Conservation (phyloP, 2,888 invertebrate species). For the Aproaerema taeniolella region DNA sequence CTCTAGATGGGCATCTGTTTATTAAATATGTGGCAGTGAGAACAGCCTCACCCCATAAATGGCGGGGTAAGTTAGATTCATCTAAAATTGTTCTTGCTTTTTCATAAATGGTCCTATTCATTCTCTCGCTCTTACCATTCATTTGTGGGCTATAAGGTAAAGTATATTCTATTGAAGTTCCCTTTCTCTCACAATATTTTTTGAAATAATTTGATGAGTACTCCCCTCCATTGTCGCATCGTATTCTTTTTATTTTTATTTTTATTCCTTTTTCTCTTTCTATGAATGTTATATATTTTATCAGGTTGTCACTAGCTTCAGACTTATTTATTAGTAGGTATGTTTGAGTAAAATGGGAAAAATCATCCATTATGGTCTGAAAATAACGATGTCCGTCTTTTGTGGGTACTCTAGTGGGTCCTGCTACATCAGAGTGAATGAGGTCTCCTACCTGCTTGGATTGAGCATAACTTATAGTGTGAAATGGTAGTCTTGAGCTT, state of each 20-base stretch:
- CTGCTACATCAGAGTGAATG: too few relatives aligned
- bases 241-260: background rate
- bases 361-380: too few relatives aligned
- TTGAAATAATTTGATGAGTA: too few relatives aligned
- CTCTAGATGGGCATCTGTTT: conserved; percentile 16
- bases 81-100: conserved; percentile 14
- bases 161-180: conserved; percentile 15
- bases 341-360: too few relatives aligned
- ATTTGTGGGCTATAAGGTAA: too few relatives aligned
- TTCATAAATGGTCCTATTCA: conserved; percentile 12
- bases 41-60: conserved; percentile 22
- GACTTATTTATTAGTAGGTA: too few relatives aligned
- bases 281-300: background rate
- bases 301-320: too few relatives aligned
- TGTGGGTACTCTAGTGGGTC: conserved; percentile 16
- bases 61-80: too few relatives aligned
- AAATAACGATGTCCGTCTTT: conserved; percentile 16
- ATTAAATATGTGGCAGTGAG: conserved; percentile 14
- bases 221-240: conserved; percentile 3
- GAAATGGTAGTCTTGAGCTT: too few relatives aligned
- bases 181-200: conserved; percentile 10
- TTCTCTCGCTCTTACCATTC: conserved; percentile 14
- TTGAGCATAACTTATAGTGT: too few relatives aligned
- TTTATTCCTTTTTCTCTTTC: too few relatives aligned
- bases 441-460: too few relatives aligned